phyloP scores from a whole-genome alignment of 2,113 vertebrate species.

The Bungarus multicinctus region DNA sequence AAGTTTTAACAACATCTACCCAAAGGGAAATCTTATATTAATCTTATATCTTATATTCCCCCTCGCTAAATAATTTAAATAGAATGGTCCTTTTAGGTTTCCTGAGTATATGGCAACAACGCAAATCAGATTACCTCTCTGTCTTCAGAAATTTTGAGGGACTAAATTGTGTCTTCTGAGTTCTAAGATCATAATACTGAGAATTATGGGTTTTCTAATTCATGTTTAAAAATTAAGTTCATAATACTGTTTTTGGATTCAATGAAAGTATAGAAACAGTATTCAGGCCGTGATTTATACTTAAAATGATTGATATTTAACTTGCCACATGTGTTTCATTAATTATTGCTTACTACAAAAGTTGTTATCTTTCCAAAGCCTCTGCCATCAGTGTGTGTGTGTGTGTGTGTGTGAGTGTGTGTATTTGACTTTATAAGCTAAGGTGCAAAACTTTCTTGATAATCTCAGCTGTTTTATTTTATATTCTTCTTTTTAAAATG shows the following conservation, averaged over 20 bases:
- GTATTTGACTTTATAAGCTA: neutral
- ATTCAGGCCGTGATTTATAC: neutral
- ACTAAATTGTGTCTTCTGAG: neutral
- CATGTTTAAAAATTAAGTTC: neutral
- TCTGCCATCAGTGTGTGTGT: neutral
- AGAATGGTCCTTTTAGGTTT: neutral
- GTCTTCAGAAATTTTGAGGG: conserved; percentile 27
- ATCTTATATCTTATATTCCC: neutral
- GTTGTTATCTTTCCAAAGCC: neutral
- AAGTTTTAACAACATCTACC: neutral
- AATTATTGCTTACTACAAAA: neutral
- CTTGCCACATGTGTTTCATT: neutral
- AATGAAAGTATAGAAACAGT: neutral
- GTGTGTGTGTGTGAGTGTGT: neutral
- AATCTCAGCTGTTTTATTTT: neutral
- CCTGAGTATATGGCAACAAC: neutral
- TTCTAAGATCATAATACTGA: neutral
- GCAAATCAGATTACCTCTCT: neutral
- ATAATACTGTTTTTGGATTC: neutral
- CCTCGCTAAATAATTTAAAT: neutral
- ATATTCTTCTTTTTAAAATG: neutral
- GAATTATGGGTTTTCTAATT: neutral
- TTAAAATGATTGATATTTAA: neutral
- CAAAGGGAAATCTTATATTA: neutral
- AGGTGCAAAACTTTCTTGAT: neutral